These are phyloP conservation scores for Martes martes DNA, from an alignment of 2,113 vertebrate genomes.

Conservation along the genomic window DNA sequence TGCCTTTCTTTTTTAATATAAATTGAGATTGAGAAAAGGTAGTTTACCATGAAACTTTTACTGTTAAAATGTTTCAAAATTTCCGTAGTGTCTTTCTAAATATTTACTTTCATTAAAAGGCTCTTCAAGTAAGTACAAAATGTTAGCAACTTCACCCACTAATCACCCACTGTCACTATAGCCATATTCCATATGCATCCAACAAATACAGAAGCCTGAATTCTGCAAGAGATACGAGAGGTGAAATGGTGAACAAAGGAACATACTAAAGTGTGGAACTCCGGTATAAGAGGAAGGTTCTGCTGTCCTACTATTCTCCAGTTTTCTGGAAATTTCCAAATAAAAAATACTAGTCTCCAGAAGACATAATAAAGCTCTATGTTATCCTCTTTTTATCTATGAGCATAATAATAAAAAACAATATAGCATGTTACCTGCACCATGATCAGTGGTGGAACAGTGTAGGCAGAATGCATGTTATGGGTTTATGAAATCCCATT, in stretches of 20 bases:
- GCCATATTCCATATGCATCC: background rate
- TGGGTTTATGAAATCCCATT: conserved; percentile 1
- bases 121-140: background rate
- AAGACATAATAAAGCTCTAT: background rate
- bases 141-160: background rate
- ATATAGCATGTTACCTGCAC: background rate
- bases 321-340: background rate
- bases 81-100: background rate
- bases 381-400: background rate
- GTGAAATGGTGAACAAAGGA: background rate
- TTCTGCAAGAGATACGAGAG: background rate
- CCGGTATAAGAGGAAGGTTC: background rate
- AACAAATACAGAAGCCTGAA: background rate
- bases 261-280: background rate
- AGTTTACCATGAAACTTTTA: background rate
- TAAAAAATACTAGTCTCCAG: background rate
- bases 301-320: background rate
- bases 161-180: background rate
- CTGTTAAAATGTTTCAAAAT: background rate
- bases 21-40: background rate
- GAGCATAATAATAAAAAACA: background rate
- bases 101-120: background rate
- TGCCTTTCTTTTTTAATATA: background rate
- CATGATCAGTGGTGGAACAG: background rate
- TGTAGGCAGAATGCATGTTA: background rate